Evolutionary conservation across 2,888 invertebrate species (phyloP), one percentile per base, ranked within the genome.

Genomic region (Odontocolon sp.): DNA sequence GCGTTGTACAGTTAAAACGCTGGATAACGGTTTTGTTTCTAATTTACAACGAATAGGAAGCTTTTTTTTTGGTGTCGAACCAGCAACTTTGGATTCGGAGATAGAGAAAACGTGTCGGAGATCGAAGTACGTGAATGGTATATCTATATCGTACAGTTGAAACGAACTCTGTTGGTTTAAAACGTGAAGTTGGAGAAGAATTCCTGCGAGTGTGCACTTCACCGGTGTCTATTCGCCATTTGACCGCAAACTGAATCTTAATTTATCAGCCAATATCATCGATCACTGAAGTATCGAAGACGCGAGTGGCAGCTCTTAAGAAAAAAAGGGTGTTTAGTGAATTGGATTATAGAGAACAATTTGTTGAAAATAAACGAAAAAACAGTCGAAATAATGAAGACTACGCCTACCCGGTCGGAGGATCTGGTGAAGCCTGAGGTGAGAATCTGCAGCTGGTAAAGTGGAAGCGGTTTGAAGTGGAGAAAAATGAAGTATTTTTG

Each of bases 381-480:
- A 42, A 47, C 16, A 40, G 40, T 42, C 33, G 26, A 21, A 66
- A 76, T 66, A 71, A 89, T 89, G 89, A 89, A 89, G 84, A 87
- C 86, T 82, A 84, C 88, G 73, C 87, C 86, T 64, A 83, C 83
- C 67, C 79, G 85, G 66, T 80, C 83, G 67, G 87, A 81, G 71
- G 84, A 87, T 71, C 79, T 87, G 76, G 79, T 89, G 56, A 88
- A 86, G 77, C 87, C 86, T 64, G 88, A 89, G 89, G 89, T 89
- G 86, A 88, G 89, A 72, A 63, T 47, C 28, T 52, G 11, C 33
- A 0, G 26, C 2, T 52, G 11, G 54, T 42, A 28, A 50, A 2
- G 31, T 38, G 33, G 14, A n/a, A n/a, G 9, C 3, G 21, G 9
- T 23, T 18, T 3, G 9, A 31, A 47, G 18, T 33, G 36, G 36